phyloP scores from a whole-genome alignment of 2,888 invertebrate species.

The Drosophila putrida region DNA sequence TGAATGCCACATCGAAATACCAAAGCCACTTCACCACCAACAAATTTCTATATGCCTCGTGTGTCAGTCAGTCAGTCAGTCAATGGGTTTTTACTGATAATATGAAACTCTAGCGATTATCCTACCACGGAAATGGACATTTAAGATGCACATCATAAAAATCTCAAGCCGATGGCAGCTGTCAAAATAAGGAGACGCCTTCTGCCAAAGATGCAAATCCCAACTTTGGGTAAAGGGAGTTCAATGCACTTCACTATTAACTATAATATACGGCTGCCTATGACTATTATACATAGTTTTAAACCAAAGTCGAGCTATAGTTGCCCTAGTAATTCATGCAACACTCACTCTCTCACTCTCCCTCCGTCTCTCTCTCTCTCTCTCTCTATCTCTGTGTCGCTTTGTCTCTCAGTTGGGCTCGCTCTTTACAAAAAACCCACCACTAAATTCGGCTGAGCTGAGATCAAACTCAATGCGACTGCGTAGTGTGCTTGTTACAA shows the following conservation, averaged over 20 bases:
- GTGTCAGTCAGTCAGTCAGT: constrained; percentile 33
- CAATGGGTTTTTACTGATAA: constrained; percentile 41
- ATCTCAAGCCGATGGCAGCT: constrained; percentile 57
- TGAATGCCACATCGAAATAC: constrained; percentile 26
- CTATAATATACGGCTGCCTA: constrained; percentile 16
- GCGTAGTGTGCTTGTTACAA: neutral
- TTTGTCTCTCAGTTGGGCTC: neutral
- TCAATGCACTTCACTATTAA: constrained; percentile 60
- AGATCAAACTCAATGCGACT: constrained; percentile 20
- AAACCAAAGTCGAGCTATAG: constrained; percentile 37
- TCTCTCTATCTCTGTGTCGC: constrained; percentile 19
- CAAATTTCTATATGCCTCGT: constrained; percentile 4
- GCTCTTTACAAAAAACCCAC: constrained; percentile 39
- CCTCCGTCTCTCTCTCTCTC: neutral
- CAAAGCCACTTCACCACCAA: constrained; percentile 42
- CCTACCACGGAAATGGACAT: constrained; percentile 57
- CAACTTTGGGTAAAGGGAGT: constrained; percentile 34
- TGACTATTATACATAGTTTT: constrained; percentile 16
- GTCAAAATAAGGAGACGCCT: constrained; percentile 74
- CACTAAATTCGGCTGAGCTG: constrained; percentile 33
- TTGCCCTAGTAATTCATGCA: constrained; percentile 21
- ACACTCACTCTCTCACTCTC: neutral
- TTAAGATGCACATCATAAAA: constrained; percentile 54
- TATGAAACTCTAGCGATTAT: constrained; percentile 36
- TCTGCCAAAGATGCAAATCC: constrained; percentile 27